Evolutionary conservation across 1,140 invertebrate genomes (phyloP).

Genomic region (Anastrepha obliqua): DNA sequence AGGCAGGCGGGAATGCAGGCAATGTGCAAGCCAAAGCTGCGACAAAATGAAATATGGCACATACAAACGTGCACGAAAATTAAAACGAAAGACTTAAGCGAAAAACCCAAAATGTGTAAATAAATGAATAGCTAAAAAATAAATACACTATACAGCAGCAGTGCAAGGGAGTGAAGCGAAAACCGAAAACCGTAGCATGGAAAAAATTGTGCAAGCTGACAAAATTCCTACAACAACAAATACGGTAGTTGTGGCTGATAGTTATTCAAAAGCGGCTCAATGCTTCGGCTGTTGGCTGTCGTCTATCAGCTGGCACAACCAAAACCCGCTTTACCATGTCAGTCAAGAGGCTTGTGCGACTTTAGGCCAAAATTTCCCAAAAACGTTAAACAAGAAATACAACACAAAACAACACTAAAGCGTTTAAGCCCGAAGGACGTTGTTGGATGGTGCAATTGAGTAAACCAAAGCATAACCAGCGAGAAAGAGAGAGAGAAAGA

Average conservation of each 20-base stretch:
- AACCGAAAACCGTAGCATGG: not conserved
- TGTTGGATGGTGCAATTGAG: not conserved
- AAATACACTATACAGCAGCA: not conserved
- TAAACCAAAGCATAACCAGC: no score
- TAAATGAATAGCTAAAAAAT: not conserved
- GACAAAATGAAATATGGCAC: not conserved
- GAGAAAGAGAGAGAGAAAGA: not conserved
- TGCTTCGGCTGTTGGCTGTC: not conserved
- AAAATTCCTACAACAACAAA: not conserved
- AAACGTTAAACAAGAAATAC: not conserved
- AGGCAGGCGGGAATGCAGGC: not conserved
- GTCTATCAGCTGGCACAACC: not conserved
- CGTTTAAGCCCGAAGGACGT: not conserved
- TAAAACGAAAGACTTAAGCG: conserved; percentile 35
- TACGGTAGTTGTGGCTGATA: not conserved
- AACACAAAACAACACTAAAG: not conserved
- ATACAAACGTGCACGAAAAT: not conserved
- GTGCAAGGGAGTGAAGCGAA: not conserved
- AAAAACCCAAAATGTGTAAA: conserved; percentile 12
- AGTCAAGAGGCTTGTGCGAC: no score
- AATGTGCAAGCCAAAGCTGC: conserved; percentile 27
- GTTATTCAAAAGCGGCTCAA: conserved; percentile 2
- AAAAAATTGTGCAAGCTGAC: not conserved
- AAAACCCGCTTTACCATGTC: not conserved
- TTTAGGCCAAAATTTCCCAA: not conserved